A percentile compares a stretch with the other conserved stretches of the same genome.
These are phyloP conservation scores for Petrolisthes manimaculis DNA, from an alignment of 2,888 invertebrate genomes.

Conservation along the genomic window DNA sequence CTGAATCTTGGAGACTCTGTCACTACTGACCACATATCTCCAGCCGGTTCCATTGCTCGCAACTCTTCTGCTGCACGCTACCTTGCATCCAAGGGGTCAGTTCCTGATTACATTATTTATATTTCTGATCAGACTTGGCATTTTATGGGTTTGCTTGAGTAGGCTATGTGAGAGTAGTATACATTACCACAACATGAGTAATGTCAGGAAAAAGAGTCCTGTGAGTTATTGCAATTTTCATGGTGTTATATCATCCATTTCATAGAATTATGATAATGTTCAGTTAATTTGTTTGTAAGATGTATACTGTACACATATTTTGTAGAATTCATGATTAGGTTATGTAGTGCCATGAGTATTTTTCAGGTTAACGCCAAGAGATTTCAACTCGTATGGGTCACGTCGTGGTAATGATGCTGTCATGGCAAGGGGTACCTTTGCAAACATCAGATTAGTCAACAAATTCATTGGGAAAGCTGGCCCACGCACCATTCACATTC, in stretches of 20 bases:
- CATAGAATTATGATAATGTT: no score
- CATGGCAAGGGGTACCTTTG: constrained; percentile 98
- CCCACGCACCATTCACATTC: constrained; percentile 88
- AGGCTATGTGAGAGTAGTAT: no score
- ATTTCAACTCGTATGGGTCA: constrained; percentile 98
- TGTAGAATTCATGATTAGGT: background rate
- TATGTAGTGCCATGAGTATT: constrained; percentile 21
- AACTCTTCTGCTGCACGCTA: constrained; percentile 93
- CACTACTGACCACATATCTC: constrained; percentile 98
- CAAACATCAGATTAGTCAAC: constrained; percentile 95
- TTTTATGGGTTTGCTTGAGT: no score
- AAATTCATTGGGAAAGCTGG: constrained; percentile 85
- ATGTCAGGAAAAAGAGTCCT: no score
- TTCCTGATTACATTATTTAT: no score
- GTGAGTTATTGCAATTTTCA: no score
- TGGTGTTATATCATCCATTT: no score
- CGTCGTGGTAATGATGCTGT: constrained; percentile 97
- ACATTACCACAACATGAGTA: no score
- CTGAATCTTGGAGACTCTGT: constrained; percentile 94
- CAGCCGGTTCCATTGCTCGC: constrained; percentile 96
- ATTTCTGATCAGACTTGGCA: no score
- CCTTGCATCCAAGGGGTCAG: constrained; percentile 78
- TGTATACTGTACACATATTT: constrained; percentile 74
- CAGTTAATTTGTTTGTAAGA: constrained; percentile 76
- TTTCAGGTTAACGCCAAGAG: constrained; percentile 84